Base-by-base conservation (phyloP, 2,797 vertebrate genomes). In the Acanthornis magna region DNA sequence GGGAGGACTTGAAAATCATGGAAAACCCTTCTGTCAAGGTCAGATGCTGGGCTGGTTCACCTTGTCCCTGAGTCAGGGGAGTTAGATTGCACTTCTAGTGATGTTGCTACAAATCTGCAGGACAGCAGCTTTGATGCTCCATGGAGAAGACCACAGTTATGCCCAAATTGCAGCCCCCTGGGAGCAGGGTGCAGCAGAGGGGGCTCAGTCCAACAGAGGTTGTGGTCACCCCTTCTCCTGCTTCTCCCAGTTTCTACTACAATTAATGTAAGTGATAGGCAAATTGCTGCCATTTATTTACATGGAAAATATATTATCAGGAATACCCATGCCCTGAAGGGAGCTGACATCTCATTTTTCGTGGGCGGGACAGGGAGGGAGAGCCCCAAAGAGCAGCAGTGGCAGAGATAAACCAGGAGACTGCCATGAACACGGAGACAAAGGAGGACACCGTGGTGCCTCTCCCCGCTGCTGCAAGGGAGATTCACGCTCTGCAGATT, bases 301-400 rank as follows among this genome's bases (percentile, higher is more conserved):
- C 66, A 60, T 11, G 60, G 30, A 32, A 93, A 90, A 91, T 16
- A 48, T 11, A 78, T 81, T 67, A 66, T 22, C 66, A 63, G 67
- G 70, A 81, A 81, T 71, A 32, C 10, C 45, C 47, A 55, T 0
- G 0, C 40, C 62, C 92, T 32, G 80, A 75, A 82, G 63, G 61
- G 74, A 90, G 77, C 62, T 82, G 88, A 53, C 63, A 63, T 82
- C 63, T 88, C 74, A 34, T 91, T 95, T 91, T 61, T 95, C 85
- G 51, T 7, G 20, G 45, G 29, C 54, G 61, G 45, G 61, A 73
- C 1, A 1, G 34, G 55, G 38, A 92, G 45, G 38, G 34, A 87
- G 83, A 95, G 77, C 72, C 60, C 38, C 0, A 0, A 78, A 85
- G 63, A 85, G 66, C 70, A 77, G 58, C 38, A 34, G 54, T 36